Evolutionary conservation across 1,140 invertebrate species (phyloP), one percentile per base, ranked within the genome.

Genomic region (Zaprionus camerounensis): DNA sequence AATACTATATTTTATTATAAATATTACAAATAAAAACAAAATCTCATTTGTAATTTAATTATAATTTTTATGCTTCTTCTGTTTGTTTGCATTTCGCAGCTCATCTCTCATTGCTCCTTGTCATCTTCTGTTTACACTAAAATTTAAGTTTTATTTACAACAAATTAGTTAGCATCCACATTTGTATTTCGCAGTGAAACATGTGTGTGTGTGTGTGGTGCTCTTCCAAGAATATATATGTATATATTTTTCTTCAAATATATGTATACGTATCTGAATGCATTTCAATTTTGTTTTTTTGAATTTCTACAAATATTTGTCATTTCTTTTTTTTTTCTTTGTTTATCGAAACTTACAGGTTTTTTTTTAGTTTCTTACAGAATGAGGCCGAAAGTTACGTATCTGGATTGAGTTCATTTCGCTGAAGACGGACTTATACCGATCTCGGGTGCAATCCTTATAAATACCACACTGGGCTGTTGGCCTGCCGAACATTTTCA

Each of bases 21-120:
- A 91, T 90, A 91, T 91, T 91, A 91, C 85, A 91, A 91, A 91
- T 90, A 91, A 86, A 91, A 91, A 91, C 90, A 91, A 91, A 91
- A 91, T 91, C 84, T 91, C 88, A 85, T 85, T 91, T 91, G 90
- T 91, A 91, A 85, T 91, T 91, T 86, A 79, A 82, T 84, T 80
- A 81, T 88, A 88, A 74, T 87, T 79, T 83, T 87, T 85, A 81
- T 91, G 82, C 74, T 80, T 80, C 38, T 74, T 57, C 28, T 73
- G 34, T 59, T 63, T 63, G 17, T 57, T 66, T 84, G 74, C 70
- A 61, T 71, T 78, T 75, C 57, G 73, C 78, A 75, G 71, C 75
- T 70, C 68, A 31, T 67, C 71, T 78, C 44, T 66, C 53, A 44
- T 55, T 38, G 20, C 46, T 56, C 78, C 66, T 68, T 71, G 17